A percentile compares a stretch with the other conserved stretches of the same genome.
These are phyloP conservation scores for Selene dorsalis DNA, from an alignment of 2,797 vertebrate species.

Conservation along the genomic window DNA sequence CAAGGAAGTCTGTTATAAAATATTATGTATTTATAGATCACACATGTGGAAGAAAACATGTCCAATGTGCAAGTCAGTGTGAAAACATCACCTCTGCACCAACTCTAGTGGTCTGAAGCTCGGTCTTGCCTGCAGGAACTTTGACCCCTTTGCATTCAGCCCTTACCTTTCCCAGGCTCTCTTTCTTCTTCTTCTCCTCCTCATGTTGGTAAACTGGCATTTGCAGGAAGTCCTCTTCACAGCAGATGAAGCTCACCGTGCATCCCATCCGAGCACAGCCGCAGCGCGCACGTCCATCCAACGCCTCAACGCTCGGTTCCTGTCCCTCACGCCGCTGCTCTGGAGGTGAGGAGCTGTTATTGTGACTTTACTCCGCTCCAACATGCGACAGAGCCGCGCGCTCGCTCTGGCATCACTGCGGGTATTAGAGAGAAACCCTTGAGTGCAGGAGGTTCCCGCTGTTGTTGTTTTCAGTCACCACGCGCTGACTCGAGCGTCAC, in stretches of 20 bases:
- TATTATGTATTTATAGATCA: background rate
- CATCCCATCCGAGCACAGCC: constrained; percentile 83
- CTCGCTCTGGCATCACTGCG: constrained; percentile 34
- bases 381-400: background rate
- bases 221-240: constrained; percentile 86
- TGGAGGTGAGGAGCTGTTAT: background rate
- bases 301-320: background rate
- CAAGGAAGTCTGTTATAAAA: background rate
- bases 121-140: constrained; percentile 2
- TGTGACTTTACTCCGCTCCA: constrained; percentile 17
- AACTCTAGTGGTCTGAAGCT: constrained; percentile 8
- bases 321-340: background rate
- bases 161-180: constrained; percentile 74
- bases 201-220: constrained; percentile 83
- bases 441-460: background rate
- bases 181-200: constrained; percentile 80
- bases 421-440: too few species aligned
- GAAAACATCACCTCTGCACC: background rate
- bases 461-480: background rate
- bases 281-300: constrained; percentile 70
- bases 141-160: background rate
- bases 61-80: background rate
- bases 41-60: background rate
- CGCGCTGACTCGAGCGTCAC: constrained; percentile 9
- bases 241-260: constrained; percentile 89